Base-by-base conservation (phyloP, 2,113 vertebrate species). In the Colistium nudipinnis region DNA sequence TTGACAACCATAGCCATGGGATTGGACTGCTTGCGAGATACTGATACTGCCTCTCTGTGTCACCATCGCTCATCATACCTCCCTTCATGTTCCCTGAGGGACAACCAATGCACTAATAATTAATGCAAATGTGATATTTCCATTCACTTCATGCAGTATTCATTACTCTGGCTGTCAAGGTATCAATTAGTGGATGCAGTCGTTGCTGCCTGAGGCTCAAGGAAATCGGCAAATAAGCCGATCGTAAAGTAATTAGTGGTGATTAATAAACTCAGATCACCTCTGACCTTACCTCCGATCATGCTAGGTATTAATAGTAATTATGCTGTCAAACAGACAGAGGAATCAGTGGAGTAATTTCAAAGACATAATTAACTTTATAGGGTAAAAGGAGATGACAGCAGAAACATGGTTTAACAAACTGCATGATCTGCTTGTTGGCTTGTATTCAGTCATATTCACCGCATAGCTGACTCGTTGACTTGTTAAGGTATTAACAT, bases 121-220 rank as follows among this genome's bases (percentile, higher is more conserved):
- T 88, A 62, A 90, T 91, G 88, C 72, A 87, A 85, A 92, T 90
- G 47, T 88, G 81, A 84, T 86, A 86, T 92, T 91, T 89, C 71
- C 74, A 73, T 82, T 83, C 67, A 56, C 51, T 70, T 83, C 76
- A 79, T 87, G 75, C 83, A 86, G 70, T 77, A 87, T 86, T 87
- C 51, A 91, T 84, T 74, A 35, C 59, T 67, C 65, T 82, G 61
- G 68, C 63, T 71, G 63, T 72, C 65, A 64, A 54, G 24, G 68
- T 79, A 68, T 88, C 72, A 90, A 72, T 86, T 82, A 90, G 73
- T 28, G 43, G 41, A 70, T 27, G 56, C 74, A 60, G 65, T 48
- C 33, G 1, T 52, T n/a, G 43, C 36, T 63, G 43, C 43, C 57
- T 3, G 43, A 60, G 60, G 36, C 64, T 62, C 30, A 17, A 39